Evolutionary conservation across 2,113 vertebrate genomes (phyloP), one percentile per base, ranked within the genome.

Genomic region (Anhinga rufa): DNA sequence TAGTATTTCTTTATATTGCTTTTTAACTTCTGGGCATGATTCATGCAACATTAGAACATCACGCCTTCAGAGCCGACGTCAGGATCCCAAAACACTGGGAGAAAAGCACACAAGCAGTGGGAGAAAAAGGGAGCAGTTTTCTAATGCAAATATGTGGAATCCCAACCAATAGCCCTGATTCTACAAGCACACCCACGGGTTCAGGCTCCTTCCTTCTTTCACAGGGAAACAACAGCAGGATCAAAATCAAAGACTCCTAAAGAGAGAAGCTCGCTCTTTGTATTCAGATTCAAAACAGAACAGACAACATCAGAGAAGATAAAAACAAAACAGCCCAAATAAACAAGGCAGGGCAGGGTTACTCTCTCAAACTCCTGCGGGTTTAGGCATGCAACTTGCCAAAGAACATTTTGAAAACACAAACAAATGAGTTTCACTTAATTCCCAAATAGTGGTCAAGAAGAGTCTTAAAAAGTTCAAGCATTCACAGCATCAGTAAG

Each of bases 261-360:
- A 94, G 80, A 89, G 69, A 93, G 89, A 88, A 92, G 57, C n/a
- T 95, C 51, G 20, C n/a, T 78, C 64, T 82, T 84, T 92, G 61
- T 82, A 79, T 92, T 92, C 77, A 75, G 69, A 95, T 92, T 84
- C 74, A 95, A 93, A 95, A 84, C 60, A 92, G 57, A 95, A 64
- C 46, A 84, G 86, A 34, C 51, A 90, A 83, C 83, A 84, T 71
- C 51, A 86, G 54, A 77, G 80, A 88, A 95, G 77, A 93, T 60
- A 70, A 78, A 89, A 93, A 75, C 91, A 92, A 93, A 93, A 92
- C 74, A 89, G 82, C 74, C 24, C 93, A 95, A 95, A 84, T 71
- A 93, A 95, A 84, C 46, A 95, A 92, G 83, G 75, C 48, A 93
- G 52, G 61, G 77, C 22, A 82, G 34, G 65, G 86, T 87, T 92